Percentiles rank a stretch among this genome's conserved stretches.
Conservation (phyloP, 1,140 invertebrate genomes). For the Zaprionus kolodkinae region DNA sequence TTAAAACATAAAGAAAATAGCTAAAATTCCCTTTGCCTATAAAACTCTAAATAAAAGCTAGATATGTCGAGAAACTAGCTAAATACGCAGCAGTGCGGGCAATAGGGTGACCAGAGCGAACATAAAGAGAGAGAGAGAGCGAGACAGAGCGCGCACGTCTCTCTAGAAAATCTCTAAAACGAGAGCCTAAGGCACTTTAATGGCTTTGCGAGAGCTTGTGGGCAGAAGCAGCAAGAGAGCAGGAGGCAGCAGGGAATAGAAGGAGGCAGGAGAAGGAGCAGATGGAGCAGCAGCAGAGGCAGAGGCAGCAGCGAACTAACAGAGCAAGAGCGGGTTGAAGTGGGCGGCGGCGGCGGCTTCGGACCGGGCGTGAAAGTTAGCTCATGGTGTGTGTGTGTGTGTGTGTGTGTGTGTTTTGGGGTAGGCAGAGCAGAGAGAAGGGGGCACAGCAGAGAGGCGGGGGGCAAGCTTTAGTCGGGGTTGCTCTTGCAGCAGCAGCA, state of each 20-base stretch:
- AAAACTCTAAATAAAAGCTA: too few species aligned
- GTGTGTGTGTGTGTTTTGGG: conserved; percentile 4
- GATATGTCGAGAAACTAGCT: too few species aligned
- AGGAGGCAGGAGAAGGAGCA: background rate
- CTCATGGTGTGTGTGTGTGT: background rate
- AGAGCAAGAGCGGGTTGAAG: background rate
- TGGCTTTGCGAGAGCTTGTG: conserved; percentile 1
- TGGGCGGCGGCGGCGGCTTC: background rate
- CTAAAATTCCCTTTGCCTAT: too few species aligned
- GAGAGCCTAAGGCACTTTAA: conserved; percentile 36
- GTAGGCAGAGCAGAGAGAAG: conserved; percentile 12
- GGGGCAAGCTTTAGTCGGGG: conserved; percentile 18
- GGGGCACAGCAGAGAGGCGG: background rate
- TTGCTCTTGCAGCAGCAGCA: conserved; percentile 21
- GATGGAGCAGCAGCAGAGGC: background rate
- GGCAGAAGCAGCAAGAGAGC: too few species aligned
- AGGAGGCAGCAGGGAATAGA: background rate
- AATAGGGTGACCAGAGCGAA: background rate
- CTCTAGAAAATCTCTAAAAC: background rate
- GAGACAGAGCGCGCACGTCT: background rate
- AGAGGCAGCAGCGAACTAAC: background rate
- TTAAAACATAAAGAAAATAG: too few species aligned
- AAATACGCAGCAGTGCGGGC: too few species aligned
- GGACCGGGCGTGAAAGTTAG: background rate
- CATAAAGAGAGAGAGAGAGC: background rate